A percentile compares a stretch with the other conserved stretches of the same genome.
Conservation (phyloP, 2,113 vertebrate species). For the Ceuthmochares aereus region DNA sequence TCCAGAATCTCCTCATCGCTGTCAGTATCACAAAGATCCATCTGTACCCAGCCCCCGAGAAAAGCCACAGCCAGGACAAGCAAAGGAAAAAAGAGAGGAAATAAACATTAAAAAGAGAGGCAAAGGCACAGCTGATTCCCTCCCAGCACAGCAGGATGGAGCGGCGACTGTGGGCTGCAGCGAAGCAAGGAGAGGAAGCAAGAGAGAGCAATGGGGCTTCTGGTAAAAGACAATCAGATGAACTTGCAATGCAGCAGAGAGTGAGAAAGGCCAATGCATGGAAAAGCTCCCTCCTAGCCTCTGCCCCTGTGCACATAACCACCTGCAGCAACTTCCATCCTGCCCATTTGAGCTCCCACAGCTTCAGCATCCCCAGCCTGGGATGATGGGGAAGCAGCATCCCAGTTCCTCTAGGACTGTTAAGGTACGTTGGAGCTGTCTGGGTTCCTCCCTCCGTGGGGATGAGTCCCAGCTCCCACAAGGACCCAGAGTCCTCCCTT, state of each 20-base stretch:
- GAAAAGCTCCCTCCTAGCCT: constrained; percentile 17
- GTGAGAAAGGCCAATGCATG: constrained; percentile 11
- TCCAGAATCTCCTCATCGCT: constrained; percentile 94
- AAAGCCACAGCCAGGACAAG: constrained; percentile 55
- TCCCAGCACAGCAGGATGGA: constrained; percentile 57
- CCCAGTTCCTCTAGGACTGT: rapidly evolving
- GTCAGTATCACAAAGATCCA: constrained; percentile 85
- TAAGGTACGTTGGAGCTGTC: rapidly evolving
- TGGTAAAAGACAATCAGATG: constrained; percentile 17
- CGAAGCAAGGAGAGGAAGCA: constrained; percentile 9
- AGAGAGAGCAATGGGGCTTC: constrained; percentile 25
- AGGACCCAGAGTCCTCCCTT: rapidly evolving
- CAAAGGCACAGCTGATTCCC: constrained; percentile 25
- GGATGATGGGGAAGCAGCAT: background rate
- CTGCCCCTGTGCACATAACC: background rate
- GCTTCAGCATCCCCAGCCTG: background rate
- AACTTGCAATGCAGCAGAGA: background rate
- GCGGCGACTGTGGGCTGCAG: background rate
- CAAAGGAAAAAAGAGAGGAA: constrained; percentile 63
- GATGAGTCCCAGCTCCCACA: background rate
- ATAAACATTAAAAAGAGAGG: constrained; percentile 51
- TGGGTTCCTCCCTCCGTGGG: background rate
- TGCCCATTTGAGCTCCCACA: background rate
- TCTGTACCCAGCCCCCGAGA: constrained; percentile 74
- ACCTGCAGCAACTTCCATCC: background rate